Base-by-base conservation (phyloP, 2,888 invertebrate genomes). In the Xestia ashworthii region DNA sequence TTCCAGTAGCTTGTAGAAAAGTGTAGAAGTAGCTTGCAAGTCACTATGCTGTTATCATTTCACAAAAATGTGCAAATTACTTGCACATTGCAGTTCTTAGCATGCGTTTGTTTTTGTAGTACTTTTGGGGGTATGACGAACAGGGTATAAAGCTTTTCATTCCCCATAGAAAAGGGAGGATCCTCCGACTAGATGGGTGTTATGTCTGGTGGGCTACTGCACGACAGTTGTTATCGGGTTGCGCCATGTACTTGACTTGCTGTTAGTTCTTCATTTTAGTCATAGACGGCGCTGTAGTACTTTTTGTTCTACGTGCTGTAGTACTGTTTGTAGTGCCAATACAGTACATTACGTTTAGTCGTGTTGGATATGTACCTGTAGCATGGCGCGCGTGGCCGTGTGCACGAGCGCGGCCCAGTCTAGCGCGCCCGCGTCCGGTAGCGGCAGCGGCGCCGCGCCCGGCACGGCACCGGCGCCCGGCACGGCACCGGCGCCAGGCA, bases 351-450 rank as follows among this genome's bases (percentile, higher is more conserved):
- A 62, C 19, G 65, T n/a, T n/a, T 1, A 44, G 14, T 65, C 8
- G 3, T 16, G 14, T 8, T 44, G 41, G 3, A 16, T 32, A 2
- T 3, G 80, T 89, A 97, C 97, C 95, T 97, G 97, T 65, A 98
- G 95, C 96, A 98, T 98, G 38, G 98, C 98, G 80, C 98, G 96
- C 0, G 98, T 98, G 50, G 98, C 98, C 1, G 98, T 98, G 90
- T 98, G 98, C 5, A 98, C 98, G 41, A 98, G 96, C 90, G 98
- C 97, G 19, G 98, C 97, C 98, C 98, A 98, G 93, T 98, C 98
- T 88, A 98, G 97, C 66, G 98, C 98, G 58, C 97, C 97, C 6
- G 98, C 97, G 91, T 98, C 97, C 0, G 98, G 98, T 72, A 98
- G 93, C 2, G 97, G 97, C 74, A 98, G 94, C 12, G 95, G 95